Conservation (phyloP, 2,113 vertebrate genomes). For the Paracanthobrama guichenoti region DNA sequence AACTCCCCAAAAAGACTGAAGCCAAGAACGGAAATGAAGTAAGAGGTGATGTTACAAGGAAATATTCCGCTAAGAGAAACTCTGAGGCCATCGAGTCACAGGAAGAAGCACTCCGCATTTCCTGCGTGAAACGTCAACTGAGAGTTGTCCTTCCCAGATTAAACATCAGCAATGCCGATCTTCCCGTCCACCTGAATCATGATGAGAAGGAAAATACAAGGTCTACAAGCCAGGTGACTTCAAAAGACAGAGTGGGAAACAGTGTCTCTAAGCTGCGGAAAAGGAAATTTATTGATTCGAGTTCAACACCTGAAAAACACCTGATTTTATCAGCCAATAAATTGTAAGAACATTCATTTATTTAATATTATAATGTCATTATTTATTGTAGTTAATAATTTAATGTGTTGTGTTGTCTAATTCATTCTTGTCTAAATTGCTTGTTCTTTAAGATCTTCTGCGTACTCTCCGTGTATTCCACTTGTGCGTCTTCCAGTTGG, state of each 20-base stretch:
- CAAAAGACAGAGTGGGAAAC: background rate
- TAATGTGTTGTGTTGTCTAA: background rate
- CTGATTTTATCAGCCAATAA: conserved; percentile 57
- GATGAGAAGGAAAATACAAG: background rate
- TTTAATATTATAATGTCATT: background rate
- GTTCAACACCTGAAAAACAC: conserved; percentile 24
- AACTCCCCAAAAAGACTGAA: background rate
- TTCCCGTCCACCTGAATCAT: background rate
- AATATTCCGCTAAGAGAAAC: background rate
- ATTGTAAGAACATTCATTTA: conserved; percentile 67
- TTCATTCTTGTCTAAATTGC: background rate
- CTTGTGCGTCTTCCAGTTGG: conserved; percentile 30
- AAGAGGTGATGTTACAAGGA: background rate
- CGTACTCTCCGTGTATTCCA: conserved; percentile 31
- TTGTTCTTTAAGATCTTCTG: conserved; percentile 66
- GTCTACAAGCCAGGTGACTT: background rate
- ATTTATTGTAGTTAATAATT: background rate
- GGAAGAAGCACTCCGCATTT: background rate
- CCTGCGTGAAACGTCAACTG: conserved; percentile 49
- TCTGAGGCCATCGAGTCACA: background rate
- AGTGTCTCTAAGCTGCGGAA: background rate
- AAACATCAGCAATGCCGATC: background rate
- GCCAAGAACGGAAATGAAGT: background rate
- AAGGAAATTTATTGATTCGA: conserved; percentile 15
- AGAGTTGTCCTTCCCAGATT: conserved; percentile 62